These are phyloP conservation scores for Drosophila lini DNA, from an alignment of 1,140 invertebrate genomes.

Conservation along the genomic window DNA sequence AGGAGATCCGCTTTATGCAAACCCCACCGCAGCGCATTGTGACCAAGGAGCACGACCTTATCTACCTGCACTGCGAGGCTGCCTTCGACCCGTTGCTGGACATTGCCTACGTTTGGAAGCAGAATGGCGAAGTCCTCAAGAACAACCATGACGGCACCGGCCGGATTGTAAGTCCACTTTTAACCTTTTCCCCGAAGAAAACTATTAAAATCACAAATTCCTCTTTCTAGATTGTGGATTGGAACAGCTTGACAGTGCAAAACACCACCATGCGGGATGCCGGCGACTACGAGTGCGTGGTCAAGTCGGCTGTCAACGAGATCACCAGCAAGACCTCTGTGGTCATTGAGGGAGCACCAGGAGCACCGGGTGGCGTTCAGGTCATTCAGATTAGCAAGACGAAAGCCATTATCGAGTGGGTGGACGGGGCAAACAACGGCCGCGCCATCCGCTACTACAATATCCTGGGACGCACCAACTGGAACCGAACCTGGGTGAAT, in stretches of 20 bases:
- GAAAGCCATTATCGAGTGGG: conserved; percentile 93
- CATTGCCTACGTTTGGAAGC: conserved; percentile 95
- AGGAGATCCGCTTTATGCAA: conserved; percentile 90
- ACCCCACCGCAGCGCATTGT: conserved; percentile 87
- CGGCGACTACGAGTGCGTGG: conserved; percentile 95
- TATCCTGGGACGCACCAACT: conserved; percentile 93
- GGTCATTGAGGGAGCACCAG: conserved; percentile 93
- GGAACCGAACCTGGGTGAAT: conserved; percentile 92
- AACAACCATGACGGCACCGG: conserved; percentile 86
- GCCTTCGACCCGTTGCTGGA: conserved; percentile 92
- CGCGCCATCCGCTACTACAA: conserved; percentile 90
- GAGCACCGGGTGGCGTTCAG: conserved; percentile 91
- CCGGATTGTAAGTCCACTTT: conserved; percentile 81
- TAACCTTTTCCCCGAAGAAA: background rate
- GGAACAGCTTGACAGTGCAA: conserved; percentile 90
- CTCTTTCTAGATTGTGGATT: conserved; percentile 86
- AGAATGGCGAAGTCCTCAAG: conserved; percentile 92
- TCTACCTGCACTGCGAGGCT: conserved; percentile 92
- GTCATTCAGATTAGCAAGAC: conserved; percentile 90
- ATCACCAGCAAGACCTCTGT: conserved; percentile 90
- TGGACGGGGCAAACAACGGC: conserved; percentile 94
- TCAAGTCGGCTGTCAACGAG: conserved; percentile 93
- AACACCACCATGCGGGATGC: conserved; percentile 94
- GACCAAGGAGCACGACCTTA: conserved; percentile 88
- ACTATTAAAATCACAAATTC: background rate